phyloP scores from a whole-genome alignment of 35 echinoderm and acorn worm genomes.

The Diadema setosum region DNA sequence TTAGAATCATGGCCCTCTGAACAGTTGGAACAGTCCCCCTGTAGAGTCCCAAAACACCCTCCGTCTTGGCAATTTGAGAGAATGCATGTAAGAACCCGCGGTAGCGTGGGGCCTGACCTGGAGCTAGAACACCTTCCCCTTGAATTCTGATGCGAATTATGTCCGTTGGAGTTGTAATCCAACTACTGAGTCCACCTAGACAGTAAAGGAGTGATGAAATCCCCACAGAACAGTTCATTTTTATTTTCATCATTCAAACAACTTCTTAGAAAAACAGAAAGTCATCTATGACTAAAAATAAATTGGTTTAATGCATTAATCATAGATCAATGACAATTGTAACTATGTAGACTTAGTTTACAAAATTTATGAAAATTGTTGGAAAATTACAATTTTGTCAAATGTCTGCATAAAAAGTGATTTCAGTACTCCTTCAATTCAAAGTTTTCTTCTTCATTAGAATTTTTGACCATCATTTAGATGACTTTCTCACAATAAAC shows the following conservation, averaged over 20 bases:
- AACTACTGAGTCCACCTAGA: conserved; percentile 86
- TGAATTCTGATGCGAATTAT: conserved; percentile 83
- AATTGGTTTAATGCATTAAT: too few relatives aligned
- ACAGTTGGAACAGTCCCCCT: conserved; percentile 92
- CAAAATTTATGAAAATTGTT: too few relatives aligned
- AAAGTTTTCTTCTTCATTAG: too few relatives aligned
- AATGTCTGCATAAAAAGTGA: too few relatives aligned
- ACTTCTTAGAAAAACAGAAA: neutral
- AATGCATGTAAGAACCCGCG: conserved; percentile 73
- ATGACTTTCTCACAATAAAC: too few relatives aligned
- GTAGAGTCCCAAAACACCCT: conserved; percentile 80
- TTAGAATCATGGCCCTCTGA: conserved; percentile 88
- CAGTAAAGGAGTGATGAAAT: neutral
- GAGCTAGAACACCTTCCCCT: conserved; percentile 51
- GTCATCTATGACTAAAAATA: too few relatives aligned
- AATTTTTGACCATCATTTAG: too few relatives aligned
- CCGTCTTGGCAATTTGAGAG: conserved; percentile 56
- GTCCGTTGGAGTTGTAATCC: conserved; percentile 76
- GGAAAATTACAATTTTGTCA: too few relatives aligned
- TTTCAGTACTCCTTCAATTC: too few relatives aligned
- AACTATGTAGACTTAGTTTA: too few relatives aligned
- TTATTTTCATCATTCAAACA: neutral
- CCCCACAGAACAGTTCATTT: neutral
- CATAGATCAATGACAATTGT: too few relatives aligned
- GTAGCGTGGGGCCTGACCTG: conserved; percentile 46